Evolutionary conservation across 2,113 vertebrate genomes (phyloP).

Genomic region (Vulpes ferrilata): DNA sequence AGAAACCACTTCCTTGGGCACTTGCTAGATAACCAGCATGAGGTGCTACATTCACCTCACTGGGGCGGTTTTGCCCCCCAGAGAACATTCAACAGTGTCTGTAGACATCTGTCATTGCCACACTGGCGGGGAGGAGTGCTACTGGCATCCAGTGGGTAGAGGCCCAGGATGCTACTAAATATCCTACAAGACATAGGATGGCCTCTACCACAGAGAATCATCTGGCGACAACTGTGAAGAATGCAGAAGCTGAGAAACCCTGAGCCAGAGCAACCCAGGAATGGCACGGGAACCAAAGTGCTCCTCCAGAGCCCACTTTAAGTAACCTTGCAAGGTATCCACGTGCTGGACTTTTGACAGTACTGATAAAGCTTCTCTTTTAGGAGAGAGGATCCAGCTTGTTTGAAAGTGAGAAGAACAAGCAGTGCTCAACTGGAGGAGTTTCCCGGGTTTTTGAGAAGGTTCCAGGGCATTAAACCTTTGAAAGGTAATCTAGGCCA

Average conservation of each 20-base stretch:
- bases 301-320: neutral
- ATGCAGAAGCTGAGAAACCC: neutral
- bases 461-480: slow-evolving; percentile 23
- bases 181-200: neutral
- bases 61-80: neutral
- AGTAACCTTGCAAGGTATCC: neutral
- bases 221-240: neutral
- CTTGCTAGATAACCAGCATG: neutral
- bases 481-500: slow-evolving; percentile 66
- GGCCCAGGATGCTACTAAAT: neutral
- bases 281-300: neutral
- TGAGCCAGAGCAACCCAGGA: neutral
- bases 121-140: neutral
- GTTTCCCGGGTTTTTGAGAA: slow-evolving; percentile 49
- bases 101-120: neutral
- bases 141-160: slow-evolving; percentile 18
- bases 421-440: neutral
- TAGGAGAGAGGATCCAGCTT: slow-evolving; percentile 11
- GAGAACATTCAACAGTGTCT: neutral
- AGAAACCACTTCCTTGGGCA: neutral
- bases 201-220: neutral
- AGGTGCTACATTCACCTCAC: neutral
- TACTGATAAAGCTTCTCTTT: slow-evolving; percentile 36
- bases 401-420: slow-evolving; percentile 22
- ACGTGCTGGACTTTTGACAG: neutral